phyloP scores from a whole-genome alignment of 2,888 invertebrate genomes.

The Agrochola litura region DNA sequence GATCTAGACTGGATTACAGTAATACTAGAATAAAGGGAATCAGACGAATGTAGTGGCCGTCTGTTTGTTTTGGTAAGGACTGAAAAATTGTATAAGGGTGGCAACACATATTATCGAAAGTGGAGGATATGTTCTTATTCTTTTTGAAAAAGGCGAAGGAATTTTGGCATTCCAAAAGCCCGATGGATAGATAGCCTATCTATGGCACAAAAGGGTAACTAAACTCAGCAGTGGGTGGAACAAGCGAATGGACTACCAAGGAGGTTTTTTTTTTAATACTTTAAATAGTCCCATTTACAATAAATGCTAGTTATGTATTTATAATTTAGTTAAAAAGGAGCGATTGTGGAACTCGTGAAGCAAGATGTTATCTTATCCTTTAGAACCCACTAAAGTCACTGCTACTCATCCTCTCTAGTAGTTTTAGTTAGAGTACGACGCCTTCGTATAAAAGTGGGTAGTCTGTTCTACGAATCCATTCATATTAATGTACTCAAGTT shows the following conservation, averaged over 20 bases:
- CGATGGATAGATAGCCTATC: not conserved
- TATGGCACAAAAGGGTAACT: not conserved
- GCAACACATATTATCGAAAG: not conserved
- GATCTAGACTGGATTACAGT: slow-evolving; percentile 52
- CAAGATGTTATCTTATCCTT: not conserved
- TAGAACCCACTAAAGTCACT: not conserved
- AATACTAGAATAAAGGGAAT: slow-evolving; percentile 37
- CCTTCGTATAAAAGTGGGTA: slow-evolving; percentile 1
- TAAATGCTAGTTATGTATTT: not conserved
- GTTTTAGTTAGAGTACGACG: not conserved
- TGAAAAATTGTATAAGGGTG: not conserved
- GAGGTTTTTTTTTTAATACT: not conserved
- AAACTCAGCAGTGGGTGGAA: not conserved
- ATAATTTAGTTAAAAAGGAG: not conserved
- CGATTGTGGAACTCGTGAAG: not conserved
- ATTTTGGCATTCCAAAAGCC: not conserved
- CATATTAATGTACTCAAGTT: slow-evolving; percentile 15
- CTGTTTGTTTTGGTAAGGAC: slow-evolving; percentile 7
- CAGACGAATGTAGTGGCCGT: slow-evolving; percentile 32
- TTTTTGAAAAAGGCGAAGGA: not conserved
- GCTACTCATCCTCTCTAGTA: not conserved
- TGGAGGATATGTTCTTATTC: not conserved
- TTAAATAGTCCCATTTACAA: no score
- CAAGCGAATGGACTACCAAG: not conserved
- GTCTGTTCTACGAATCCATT: slow-evolving; percentile 9